Percentiles rank a stretch among this genome's conserved stretches.
Conservation (phyloP, 35 echinoderm and acorn worm species). For the Apostichopus japonicus region DNA sequence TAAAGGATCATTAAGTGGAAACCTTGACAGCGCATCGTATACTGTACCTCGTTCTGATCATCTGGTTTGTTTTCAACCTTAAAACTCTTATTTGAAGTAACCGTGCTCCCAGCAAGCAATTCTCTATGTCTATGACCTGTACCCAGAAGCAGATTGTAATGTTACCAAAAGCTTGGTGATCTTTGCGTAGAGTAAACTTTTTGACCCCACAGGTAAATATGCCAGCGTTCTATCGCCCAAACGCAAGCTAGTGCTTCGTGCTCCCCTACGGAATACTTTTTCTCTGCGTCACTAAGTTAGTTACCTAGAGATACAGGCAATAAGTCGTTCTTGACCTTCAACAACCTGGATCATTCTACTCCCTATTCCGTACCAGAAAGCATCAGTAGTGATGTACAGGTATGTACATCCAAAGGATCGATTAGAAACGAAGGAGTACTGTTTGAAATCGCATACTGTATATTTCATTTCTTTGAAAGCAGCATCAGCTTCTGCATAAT, state of each 20-base stretch:
- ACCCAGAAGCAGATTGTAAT: constrained; percentile 41
- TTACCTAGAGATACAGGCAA: constrained; percentile 52
- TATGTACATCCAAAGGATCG: constrained; percentile 3
- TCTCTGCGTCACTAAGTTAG: constrained; percentile 52
- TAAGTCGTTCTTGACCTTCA: constrained; percentile 29
- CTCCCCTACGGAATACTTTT: constrained; percentile 62
- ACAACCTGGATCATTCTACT: constrained; percentile 58
- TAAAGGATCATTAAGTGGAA: background rate
- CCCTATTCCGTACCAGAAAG: constrained; percentile 50
- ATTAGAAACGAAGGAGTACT: constrained; percentile 46
- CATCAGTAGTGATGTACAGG: constrained; percentile 66
- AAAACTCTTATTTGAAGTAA: constrained; percentile 65
- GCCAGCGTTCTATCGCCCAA: constrained; percentile 59
- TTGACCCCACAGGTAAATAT: constrained; percentile 59
- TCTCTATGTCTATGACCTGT: constrained; percentile 59
- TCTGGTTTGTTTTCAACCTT: constrained; percentile 54
- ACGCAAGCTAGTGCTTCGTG: constrained; percentile 61
- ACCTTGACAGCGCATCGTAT: constrained; percentile 46
- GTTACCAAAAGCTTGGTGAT: constrained; percentile 68
- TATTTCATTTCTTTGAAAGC: constrained; percentile 52
- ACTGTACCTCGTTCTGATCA: constrained; percentile 16
- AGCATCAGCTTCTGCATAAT: background rate
- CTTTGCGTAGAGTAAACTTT: constrained; percentile 67
- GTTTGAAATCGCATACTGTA: background rate
- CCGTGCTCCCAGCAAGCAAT: constrained; percentile 55